These are phyloP conservation scores for Phalacrocorax brasilianus DNA, from an alignment of 2,113 vertebrate species.

Conservation along the genomic window DNA sequence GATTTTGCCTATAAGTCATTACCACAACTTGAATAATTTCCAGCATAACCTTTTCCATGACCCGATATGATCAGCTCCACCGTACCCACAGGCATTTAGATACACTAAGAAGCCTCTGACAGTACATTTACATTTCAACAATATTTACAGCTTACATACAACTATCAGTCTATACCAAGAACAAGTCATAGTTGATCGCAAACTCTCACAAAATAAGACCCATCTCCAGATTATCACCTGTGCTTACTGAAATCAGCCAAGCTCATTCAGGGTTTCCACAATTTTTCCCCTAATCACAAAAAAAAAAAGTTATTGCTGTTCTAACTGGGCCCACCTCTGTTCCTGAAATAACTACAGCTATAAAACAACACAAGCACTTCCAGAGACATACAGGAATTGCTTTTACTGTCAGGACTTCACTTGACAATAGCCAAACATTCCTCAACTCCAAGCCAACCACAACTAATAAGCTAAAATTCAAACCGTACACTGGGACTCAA, in stretches of 20 bases:
- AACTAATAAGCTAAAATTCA: constrained; percentile 2
- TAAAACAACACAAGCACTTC: constrained; percentile 24
- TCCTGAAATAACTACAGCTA: not conserved
- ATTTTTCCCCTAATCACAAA: not conserved
- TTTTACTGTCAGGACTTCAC: constrained; percentile 35
- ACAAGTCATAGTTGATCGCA: not conserved
- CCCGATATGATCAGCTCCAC: not conserved
- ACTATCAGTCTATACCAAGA: not conserved
- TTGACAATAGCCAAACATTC: constrained; percentile 21
- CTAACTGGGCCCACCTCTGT: not conserved
- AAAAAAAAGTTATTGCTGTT: too few species aligned
- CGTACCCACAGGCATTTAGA: not conserved
- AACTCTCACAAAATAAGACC: not conserved
- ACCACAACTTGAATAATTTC: not conserved
- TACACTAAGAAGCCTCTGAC: not conserved
- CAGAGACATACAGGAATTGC: not conserved
- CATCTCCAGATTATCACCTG: not conserved
- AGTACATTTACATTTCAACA: not conserved
- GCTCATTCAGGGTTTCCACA: not conserved
- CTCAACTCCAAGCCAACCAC: not conserved
- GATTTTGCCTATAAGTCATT: not conserved
- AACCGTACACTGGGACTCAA: not conserved
- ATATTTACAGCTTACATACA: not conserved
- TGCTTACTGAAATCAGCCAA: not conserved
- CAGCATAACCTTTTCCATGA: not conserved